phyloP scores from a whole-genome alignment of 2,888 invertebrate species.

The Sepioteuthis lessoniana region DNA sequence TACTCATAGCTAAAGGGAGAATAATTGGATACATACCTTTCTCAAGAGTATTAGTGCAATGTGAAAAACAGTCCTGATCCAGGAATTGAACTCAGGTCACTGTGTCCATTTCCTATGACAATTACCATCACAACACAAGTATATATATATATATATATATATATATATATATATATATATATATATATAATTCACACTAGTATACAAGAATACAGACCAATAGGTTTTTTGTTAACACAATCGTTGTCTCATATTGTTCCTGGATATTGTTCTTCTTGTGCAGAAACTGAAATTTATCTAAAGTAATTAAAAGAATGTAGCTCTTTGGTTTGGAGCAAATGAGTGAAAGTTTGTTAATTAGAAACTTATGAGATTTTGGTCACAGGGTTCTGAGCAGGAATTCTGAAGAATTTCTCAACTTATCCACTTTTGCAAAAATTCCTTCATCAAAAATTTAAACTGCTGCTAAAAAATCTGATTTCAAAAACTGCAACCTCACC shows the following conservation, averaged over 20 bases:
- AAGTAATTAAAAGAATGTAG: background rate
- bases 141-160: too few relatives aligned
- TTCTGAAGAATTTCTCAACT: background rate
- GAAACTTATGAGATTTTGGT: background rate
- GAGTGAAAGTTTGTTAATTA: slow-evolving; percentile 2
- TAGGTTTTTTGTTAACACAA: background rate
- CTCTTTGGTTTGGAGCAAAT: background rate
- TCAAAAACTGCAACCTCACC: background rate
- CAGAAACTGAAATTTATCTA: background rate
- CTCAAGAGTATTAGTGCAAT: too few relatives aligned
- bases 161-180: too few relatives aligned
- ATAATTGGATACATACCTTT: too few relatives aligned
- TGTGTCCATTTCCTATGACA: too few relatives aligned
- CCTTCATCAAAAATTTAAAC: background rate
- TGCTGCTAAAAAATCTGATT: background rate
- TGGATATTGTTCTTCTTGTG: background rate
- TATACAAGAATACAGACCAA: background rate
- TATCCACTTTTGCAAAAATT: background rate
- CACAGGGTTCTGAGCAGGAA: background rate
- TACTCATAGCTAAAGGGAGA: too few relatives aligned
- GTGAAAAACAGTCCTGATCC: too few relatives aligned
- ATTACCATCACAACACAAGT: too few relatives aligned
- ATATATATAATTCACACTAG: too few relatives aligned
- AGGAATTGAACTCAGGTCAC: too few relatives aligned
- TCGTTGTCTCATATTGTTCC: background rate